Evolutionary conservation across 2,797 vertebrate species (phyloP).

Genomic region (Antrozous pallidus): DNA sequence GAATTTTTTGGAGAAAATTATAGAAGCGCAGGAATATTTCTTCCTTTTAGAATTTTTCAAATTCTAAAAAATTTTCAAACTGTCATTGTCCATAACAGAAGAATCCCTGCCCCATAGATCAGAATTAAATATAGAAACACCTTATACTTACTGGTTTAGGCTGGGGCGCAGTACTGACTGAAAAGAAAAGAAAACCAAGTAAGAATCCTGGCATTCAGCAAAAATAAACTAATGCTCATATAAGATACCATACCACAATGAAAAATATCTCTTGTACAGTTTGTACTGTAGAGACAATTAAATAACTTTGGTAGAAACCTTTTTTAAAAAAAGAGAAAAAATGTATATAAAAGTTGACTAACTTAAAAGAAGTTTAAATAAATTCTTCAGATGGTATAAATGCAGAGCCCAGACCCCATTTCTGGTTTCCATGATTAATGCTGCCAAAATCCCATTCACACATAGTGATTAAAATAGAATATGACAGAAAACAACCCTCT

Average conservation of each 20-base stretch:
- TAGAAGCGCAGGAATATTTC: slow-evolving; percentile 24
- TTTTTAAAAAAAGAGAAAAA: neutral
- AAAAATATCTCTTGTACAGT: neutral
- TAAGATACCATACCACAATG: neutral
- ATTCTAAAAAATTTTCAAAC: slow-evolving; percentile 50
- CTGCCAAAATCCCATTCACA: neutral
- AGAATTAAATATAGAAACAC: slow-evolving; percentile 55
- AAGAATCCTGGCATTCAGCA: neutral
- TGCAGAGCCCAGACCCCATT: neutral
- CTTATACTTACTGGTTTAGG: slow-evolving; percentile 92
- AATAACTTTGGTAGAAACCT: neutral
- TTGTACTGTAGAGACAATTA: neutral
- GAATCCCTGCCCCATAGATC: neutral
- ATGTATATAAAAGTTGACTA: neutral
- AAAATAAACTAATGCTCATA: neutral
- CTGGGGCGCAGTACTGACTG: slow-evolving; percentile 96
- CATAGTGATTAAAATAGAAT: neutral
- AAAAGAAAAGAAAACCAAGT: slow-evolving; percentile 77
- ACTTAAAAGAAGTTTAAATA: neutral
- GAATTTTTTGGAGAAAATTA: slow-evolving; percentile 23
- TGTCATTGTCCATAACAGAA: neutral
- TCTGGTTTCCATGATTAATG: neutral
- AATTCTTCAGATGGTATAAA: neutral
- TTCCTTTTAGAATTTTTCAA: slow-evolving; percentile 41
- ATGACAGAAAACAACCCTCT: neutral